These are phyloP conservation scores for Pyrrhia umbra DNA, from an alignment of 2,888 invertebrate species.

Conservation along the genomic window DNA sequence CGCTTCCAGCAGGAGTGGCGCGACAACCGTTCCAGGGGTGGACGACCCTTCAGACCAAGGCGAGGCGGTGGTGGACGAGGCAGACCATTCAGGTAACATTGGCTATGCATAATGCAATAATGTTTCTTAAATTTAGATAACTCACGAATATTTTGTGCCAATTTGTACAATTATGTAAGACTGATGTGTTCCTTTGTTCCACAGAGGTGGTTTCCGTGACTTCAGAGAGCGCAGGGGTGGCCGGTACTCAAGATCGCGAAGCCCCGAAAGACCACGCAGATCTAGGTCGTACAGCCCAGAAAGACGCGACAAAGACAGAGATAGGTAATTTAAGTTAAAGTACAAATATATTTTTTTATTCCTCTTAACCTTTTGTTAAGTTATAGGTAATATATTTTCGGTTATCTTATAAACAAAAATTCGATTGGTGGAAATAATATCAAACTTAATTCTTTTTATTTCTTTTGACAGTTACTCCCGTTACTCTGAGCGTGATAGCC, in stretches of 20 bases:
- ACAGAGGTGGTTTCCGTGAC: slow-evolving; percentile 91
- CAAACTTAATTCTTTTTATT: not conserved
- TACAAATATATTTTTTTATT: too few species aligned
- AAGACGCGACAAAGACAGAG: slow-evolving; percentile 86
- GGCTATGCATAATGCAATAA: too few species aligned
- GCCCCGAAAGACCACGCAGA: slow-evolving; percentile 85
- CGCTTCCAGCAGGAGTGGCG: slow-evolving; percentile 78
- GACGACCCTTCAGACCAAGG: slow-evolving; percentile 82
- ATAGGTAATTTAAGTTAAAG: too few species aligned
- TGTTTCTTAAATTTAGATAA: too few species aligned
- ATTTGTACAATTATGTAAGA: not conserved
- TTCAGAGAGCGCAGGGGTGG: slow-evolving; percentile 92
- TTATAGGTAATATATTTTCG: too few species aligned
- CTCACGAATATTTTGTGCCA: too few species aligned
- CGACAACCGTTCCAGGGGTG: slow-evolving; percentile 80
- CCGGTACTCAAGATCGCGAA: slow-evolving; percentile 90
- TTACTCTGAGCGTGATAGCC: slow-evolving; percentile 85
- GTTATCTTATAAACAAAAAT: too few species aligned
- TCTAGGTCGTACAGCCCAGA: slow-evolving; percentile 88
- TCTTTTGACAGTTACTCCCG: slow-evolving; percentile 80
- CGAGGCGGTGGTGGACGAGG: slow-evolving; percentile 83
- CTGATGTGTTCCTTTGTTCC: slow-evolving; percentile 12
- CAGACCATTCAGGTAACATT: slow-evolving; percentile 85
- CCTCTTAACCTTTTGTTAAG: too few species aligned
- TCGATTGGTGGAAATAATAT: too few species aligned